phyloP scores from a whole-genome alignment of 1,140 invertebrate genomes.

The Drosophila saltans region DNA sequence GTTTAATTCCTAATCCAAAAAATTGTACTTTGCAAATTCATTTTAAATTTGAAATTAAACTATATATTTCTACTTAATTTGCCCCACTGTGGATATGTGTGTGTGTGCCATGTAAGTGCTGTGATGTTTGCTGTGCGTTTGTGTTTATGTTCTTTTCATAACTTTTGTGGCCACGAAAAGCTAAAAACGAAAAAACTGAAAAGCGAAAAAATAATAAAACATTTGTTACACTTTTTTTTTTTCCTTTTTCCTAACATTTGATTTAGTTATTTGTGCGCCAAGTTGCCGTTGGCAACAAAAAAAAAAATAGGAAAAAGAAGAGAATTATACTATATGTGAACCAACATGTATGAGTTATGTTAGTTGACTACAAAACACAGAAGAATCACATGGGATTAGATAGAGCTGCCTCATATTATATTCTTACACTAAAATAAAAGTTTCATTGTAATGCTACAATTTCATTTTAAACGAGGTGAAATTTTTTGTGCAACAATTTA shows the following conservation, averaged over 20 bases:
- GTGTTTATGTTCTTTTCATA: slow-evolving; percentile 46
- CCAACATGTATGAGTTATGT: slow-evolving; percentile 53
- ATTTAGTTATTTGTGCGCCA: slow-evolving; percentile 57
- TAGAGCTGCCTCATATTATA: background rate
- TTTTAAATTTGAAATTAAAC: too few species aligned
- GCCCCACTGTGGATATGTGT: background rate
- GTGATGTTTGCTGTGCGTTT: slow-evolving; percentile 2
- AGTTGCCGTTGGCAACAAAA: slow-evolving; percentile 40
- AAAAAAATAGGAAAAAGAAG: slow-evolving; percentile 26
- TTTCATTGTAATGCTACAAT: too few species aligned
- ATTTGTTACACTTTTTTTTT: slow-evolving; percentile 41
- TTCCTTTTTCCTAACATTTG: slow-evolving; percentile 8
- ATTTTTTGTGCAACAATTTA: too few species aligned
- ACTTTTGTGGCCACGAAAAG: slow-evolving; percentile 53
- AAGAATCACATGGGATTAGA: slow-evolving; percentile 40
- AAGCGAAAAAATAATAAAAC: slow-evolving; percentile 16
- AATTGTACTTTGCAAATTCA: too few species aligned
- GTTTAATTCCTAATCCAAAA: too few species aligned
- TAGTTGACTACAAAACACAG: slow-evolving; percentile 30
- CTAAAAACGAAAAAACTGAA: slow-evolving; percentile 27
- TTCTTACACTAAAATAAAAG: background rate
- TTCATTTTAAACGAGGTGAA: too few species aligned
- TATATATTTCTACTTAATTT: background rate
- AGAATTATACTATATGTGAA: slow-evolving; percentile 27
- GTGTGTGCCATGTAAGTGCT: background rate